Conservation (phyloP, 2,113 vertebrate species). For the Gracilinanus agilis region DNA sequence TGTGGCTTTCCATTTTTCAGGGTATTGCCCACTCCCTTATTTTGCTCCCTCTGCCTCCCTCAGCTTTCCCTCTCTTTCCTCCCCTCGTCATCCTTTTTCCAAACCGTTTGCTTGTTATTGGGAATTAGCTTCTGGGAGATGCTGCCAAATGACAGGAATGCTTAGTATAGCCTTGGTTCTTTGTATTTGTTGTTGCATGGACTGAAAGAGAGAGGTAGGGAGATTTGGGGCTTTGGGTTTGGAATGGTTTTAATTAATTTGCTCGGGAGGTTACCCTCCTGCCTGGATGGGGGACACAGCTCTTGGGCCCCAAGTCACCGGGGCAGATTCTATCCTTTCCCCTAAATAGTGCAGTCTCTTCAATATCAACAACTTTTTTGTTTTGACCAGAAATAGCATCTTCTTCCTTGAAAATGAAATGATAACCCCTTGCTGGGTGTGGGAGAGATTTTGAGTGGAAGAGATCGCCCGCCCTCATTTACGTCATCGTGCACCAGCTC, state of each 20-base stretch:
- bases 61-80: not conserved
- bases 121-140: constrained; percentile 9
- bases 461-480: not conserved
- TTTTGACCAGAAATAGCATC: constrained; percentile 25
- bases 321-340: constrained; percentile 38
- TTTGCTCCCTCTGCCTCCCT: constrained; percentile 3
- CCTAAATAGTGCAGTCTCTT: not conserved
- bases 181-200: not conserved
- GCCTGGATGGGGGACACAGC: constrained; percentile 27
- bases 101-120: not conserved
- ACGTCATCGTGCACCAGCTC: too few relatives aligned
- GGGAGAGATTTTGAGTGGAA: not conserved
- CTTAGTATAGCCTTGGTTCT: not conserved
- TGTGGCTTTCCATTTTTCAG: not conserved
- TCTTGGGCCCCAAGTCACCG: constrained; percentile 29
- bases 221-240: constrained; percentile 1
- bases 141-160: not conserved
- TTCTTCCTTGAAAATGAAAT: constrained; percentile 46
- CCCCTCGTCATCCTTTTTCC: not conserved
- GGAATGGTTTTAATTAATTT: constrained; percentile 26
- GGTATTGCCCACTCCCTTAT: not conserved
- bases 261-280: not conserved
- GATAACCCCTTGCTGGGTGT: not conserved
- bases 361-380: not conserved
- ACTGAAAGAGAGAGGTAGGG: not conserved